These are phyloP conservation scores for Drosophila fungiperda DNA, from an alignment of 2,888 invertebrate species.

Conservation along the genomic window DNA sequence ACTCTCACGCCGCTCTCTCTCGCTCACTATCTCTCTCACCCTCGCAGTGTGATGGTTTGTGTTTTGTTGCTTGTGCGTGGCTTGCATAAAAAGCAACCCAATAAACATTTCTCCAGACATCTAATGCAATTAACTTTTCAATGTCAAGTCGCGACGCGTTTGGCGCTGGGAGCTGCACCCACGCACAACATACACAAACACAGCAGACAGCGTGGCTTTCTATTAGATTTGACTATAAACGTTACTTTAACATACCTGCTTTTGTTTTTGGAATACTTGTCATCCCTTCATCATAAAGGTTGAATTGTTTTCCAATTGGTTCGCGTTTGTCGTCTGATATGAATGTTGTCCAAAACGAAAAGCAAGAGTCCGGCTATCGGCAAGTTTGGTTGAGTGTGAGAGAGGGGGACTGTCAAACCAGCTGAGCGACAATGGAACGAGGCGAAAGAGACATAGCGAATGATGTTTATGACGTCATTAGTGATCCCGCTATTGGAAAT, in stretches of 20 bases:
- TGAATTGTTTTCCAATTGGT: constrained; percentile 50
- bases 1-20: constrained; percentile 23
- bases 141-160: constrained; percentile 63
- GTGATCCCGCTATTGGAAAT: constrained; percentile 40
- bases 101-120: constrained; percentile 57
- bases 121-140: constrained; percentile 66
- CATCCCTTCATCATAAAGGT: constrained; percentile 47
- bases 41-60: neutral
- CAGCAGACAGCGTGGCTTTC: constrained; percentile 52
- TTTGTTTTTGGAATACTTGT: constrained; percentile 34
- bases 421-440: constrained; percentile 53
- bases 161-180: constrained; percentile 34
- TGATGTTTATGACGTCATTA: constrained; percentile 46
- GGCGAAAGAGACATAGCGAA: constrained; percentile 24
- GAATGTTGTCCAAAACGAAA: constrained; percentile 58
- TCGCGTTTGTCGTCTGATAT: constrained; percentile 58
- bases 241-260: constrained; percentile 38
- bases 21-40: constrained; percentile 15
- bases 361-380: constrained; percentile 39
- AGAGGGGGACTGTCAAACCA: constrained; percentile 55
- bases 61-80: constrained; percentile 61
- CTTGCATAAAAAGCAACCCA: constrained; percentile 71
- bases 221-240: constrained; percentile 38
- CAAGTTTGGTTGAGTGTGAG: constrained; percentile 27
- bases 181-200: constrained; percentile 13